Evolutionary conservation across 2,113 vertebrate genomes (phyloP), one percentile per base, ranked within the genome.

Genomic region (Archilochus colubris): DNA sequence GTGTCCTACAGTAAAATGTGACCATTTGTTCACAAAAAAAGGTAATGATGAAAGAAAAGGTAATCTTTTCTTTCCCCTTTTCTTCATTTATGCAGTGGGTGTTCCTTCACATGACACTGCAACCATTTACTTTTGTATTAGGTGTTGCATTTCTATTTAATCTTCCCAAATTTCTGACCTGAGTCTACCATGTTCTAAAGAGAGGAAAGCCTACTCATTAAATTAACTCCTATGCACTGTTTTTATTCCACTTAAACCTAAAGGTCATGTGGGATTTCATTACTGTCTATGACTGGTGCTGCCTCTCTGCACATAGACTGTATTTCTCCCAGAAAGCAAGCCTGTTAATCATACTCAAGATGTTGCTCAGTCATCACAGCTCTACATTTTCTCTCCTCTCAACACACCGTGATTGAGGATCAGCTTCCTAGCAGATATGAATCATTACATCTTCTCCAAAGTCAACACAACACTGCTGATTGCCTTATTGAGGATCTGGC

Each of bases 371-470:
- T 89, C 88, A 93, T 93, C 89, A 36, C 30, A 91, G 43, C 75
- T 89, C 86, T 91, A 86, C 1, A 1, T 88, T 92, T 88, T 90
- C 73, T 61, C 73, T 88, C 67, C 57, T 68, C 78, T 87, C 82
- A 90, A 90, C 30, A 46, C 21, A 76, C 17, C 0, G 1, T 59
- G 53, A 95, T 19, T 64, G 77, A 95, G 44, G 58, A 93, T 72
- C 80, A 33, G 68, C 28, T 93, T 68, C 62, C 40, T 61, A 86
- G 59, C n/a, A 90, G 68, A 64, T 64, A 81, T 75, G 77, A 97
- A 95, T 81, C 80, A 75, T 73, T 82, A 17, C 27, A 50, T 82
- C 82, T 95, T 90, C 80, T 86, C 82, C 86, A 88, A 95, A 95
- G 73, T 72, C 90, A 91, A 94, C 88, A 80, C 58, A 88, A 59